Base-by-base conservation (phyloP, 2,797 vertebrate genomes). In the Silurus aristotelis region DNA sequence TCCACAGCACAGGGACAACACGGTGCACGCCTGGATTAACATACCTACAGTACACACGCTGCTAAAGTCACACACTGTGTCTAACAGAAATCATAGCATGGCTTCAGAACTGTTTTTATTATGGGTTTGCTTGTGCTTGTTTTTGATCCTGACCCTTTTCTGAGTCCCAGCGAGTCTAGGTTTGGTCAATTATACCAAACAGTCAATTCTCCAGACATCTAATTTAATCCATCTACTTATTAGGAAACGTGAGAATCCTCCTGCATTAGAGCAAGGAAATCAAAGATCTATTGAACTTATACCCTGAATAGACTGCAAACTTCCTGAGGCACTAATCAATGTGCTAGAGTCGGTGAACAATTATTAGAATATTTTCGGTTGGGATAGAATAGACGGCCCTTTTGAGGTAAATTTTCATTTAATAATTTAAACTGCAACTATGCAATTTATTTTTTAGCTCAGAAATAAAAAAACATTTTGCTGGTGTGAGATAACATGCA, bases 321-420 rank as follows among this genome's bases (percentile, higher is more conserved):
- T 48, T 66, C 78, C 78, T 27, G 78, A 80, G 78, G 12, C 61
- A 25, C 78, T 66, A 64, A 80, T 80, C 61, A 52, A 66, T 66
- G 14, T 10, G 43, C 77, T 64, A n/a, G 38, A 48, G 60, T n/a
- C 77, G 15, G 43, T 27, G 56, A 78, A 66, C 77, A n/a, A 58
- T 31, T 76, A 76, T 58, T 58, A 19, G 31, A 46, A 64, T 79
- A n/a, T 61, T 61, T 79, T 60, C 55, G 2, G 17, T 20, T 1
- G 17, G 9, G 22, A 10, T 20, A 38, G 38, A 38, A 38, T 38
- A 38, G 38, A 38, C 38, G 8, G 15, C 15, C 14, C 71, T 73
- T 58, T 27, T 58, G 12, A 27, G 25, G 3, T 6, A 31, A 22
- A 46, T 27, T 58, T 56, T 60, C 0, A 31, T 58, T 77, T 60